Percentiles rank a stretch among this genome's conserved stretches.
These are phyloP conservation scores for Chaenocephalus aceratus DNA, from an alignment of 2,113 vertebrate genomes.

Conservation along the genomic window DNA sequence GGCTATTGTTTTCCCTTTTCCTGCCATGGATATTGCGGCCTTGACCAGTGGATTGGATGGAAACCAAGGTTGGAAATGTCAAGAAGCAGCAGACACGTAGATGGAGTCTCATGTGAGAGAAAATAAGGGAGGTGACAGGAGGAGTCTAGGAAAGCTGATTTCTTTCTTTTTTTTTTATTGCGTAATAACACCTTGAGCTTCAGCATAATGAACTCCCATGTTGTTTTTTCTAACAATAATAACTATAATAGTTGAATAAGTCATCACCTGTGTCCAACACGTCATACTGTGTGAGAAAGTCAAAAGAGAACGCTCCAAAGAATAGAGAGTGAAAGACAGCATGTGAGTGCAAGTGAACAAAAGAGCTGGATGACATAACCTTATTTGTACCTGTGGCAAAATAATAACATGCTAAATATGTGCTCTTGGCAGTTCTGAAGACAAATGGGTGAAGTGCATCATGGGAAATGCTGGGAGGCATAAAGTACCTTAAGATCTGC, in stretches of 20 bases:
- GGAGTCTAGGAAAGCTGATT: slow-evolving; percentile 11
- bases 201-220: neutral
- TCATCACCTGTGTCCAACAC: neutral
- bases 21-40: slow-evolving; percentile 32
- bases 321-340: neutral
- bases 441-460: slow-evolving; percentile 19
- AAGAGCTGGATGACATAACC: slow-evolving; percentile 2
- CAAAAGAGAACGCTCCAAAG: neutral
- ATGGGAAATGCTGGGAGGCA: neutral
- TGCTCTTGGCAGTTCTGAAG: neutral
- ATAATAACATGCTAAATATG: slow-evolving; percentile 21
- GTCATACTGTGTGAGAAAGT: neutral
- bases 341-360: neutral
- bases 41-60: slow-evolving; percentile 3
- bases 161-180: neutral
- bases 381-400: neutral
- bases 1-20: slow-evolving; percentile 56
- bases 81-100: neutral
- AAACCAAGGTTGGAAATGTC: neutral
- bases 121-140: slow-evolving; percentile 1
- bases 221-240: neutral
- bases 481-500: neutral
- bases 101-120: slow-evolving; percentile 9
- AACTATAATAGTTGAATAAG: neutral
- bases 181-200: neutral